Evolutionary conservation across 2,888 invertebrate species (phyloP).

Genomic region (Dendrolimus houi): DNA sequence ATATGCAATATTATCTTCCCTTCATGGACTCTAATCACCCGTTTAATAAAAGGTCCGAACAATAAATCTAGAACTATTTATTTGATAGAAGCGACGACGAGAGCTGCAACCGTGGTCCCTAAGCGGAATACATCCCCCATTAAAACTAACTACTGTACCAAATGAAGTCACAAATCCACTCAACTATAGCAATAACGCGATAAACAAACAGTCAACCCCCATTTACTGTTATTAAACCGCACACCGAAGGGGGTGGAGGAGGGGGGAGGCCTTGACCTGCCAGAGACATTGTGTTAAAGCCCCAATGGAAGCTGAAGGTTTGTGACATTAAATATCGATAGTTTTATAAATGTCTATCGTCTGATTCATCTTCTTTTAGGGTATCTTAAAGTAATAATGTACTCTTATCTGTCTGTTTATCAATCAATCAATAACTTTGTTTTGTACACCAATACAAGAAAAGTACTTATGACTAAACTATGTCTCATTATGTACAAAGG

Average conservation of each 20-base stretch:
- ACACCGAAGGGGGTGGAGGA: background rate
- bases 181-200: background rate
- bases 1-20: no score
- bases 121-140: background rate
- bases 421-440: no score
- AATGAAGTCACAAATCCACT: background rate
- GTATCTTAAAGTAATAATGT: no score
- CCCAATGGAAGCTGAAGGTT: background rate
- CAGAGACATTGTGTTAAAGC: background rate
- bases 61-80: no score
- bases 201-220: background rate
- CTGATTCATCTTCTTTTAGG: no score
- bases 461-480: no score
- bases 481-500: no score
- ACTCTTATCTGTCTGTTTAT: no score
- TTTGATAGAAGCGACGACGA: background rate
- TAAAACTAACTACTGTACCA: background rate
- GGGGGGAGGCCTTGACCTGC: background rate
- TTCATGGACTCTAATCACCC: no score
- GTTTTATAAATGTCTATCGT: no score
- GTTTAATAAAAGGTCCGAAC: no score
- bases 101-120: background rate
- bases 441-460: no score
- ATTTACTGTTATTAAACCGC: background rate
- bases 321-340: background rate